Conservation (phyloP, 1,140 invertebrate species). For the Chrysoperla carnea region DNA sequence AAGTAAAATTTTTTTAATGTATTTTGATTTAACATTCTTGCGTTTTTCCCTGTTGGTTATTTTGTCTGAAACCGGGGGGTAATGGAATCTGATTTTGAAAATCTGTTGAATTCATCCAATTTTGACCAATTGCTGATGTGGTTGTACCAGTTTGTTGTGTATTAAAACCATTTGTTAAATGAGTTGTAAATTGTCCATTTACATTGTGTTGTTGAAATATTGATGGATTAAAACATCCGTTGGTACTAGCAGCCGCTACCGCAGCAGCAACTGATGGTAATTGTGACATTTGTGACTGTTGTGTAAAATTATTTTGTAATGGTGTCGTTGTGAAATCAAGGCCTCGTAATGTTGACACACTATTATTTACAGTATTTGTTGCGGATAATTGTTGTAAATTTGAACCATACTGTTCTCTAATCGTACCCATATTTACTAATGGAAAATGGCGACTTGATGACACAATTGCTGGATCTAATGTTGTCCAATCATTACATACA, state of each 20-base stretch:
- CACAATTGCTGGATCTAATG: conserved; percentile 73
- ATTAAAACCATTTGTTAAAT: conserved; percentile 9
- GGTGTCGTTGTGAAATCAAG: neutral
- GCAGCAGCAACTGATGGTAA: conserved; percentile 6
- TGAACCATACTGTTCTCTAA: conserved; percentile 6
- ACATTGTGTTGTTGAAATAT: conserved; percentile 1
- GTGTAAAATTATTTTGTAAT: conserved; percentile 14
- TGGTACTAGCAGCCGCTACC: conserved; percentile 3
- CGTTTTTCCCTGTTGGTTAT: conserved; percentile 17
- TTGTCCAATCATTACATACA: conserved; percentile 58
- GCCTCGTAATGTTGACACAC: conserved; percentile 1
- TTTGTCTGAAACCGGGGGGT: conserved; percentile 20
- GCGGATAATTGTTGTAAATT: too few relatives aligned
- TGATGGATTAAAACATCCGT: conserved; percentile 3
- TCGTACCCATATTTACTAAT: conserved; percentile 16
- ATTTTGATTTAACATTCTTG: conserved; percentile 17
- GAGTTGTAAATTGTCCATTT: conserved; percentile 14
- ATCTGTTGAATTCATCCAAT: conserved; percentile 14
- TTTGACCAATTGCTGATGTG: conserved; percentile 3
- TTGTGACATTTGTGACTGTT: conserved; percentile 14
- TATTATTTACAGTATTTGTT: conserved; percentile 4
- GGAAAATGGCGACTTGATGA: conserved; percentile 41
- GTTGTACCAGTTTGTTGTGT: conserved; percentile 14
- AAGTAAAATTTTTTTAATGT: too few relatives aligned
- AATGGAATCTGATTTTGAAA: conserved; percentile 19